Evolutionary conservation across 2,113 vertebrate genomes (phyloP).

Genomic region (Malurus cyaneus): DNA sequence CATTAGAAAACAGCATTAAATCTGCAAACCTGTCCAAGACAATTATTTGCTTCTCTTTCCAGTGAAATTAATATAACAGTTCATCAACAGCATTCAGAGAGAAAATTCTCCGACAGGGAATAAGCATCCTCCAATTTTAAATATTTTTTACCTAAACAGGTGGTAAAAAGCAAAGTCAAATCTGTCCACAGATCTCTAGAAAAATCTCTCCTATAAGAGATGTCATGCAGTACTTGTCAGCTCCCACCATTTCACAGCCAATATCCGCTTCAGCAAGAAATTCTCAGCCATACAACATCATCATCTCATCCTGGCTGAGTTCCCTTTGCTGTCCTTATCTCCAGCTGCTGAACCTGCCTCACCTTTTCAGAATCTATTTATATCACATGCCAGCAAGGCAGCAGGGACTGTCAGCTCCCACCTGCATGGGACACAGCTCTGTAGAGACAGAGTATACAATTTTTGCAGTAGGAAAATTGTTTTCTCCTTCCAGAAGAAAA

Average conservation of each 20-base stretch:
- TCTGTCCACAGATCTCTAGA: neutral
- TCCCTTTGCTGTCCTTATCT: conserved; percentile 6
- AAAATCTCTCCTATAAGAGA: neutral
- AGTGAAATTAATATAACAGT: neutral
- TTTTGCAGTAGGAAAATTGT: neutral
- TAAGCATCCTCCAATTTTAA: neutral
- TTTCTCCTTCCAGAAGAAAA: neutral
- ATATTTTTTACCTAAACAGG: neutral
- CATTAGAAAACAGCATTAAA: neutral
- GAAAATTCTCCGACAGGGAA: neutral
- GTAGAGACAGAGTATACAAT: neutral
- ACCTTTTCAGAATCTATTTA: conserved; percentile 34
- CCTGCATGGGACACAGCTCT: neutral
- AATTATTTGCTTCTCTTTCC: neutral
- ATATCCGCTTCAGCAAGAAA: neutral
- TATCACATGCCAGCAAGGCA: neutral
- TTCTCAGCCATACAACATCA: conserved; percentile 4
- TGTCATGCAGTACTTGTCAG: neutral
- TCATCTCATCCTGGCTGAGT: neutral
- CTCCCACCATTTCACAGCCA: neutral
- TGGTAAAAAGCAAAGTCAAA: neutral
- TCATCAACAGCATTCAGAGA: neutral
- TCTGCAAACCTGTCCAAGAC: neutral
- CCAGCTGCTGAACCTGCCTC: neutral
- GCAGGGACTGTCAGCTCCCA: neutral